phyloP scores from a whole-genome alignment of 1,140 invertebrate genomes.

The Diabrotica undecimpunctata region DNA sequence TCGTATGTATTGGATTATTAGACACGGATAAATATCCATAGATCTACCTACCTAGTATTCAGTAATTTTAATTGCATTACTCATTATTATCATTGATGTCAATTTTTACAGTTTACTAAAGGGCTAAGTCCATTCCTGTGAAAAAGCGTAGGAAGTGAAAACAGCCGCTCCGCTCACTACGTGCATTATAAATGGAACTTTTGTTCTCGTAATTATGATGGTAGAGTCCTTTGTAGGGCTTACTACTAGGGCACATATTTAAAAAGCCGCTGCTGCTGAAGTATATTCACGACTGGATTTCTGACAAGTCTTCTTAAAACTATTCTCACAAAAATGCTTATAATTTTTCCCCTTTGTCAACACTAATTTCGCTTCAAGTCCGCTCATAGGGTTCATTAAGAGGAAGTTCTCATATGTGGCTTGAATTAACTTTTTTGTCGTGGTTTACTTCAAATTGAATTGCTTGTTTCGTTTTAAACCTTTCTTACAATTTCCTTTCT shows the following conservation, averaged over 20 bases:
- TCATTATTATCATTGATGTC: too few species aligned
- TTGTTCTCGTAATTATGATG: conserved; percentile 25
- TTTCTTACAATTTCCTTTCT: too few species aligned
- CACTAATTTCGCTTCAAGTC: conserved; percentile 20
- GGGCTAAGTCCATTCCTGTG: background rate
- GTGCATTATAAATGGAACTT: conserved; percentile 25
- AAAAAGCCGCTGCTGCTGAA: conserved; percentile 15
- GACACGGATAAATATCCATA: too few species aligned
- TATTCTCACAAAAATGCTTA: conserved; percentile 20
- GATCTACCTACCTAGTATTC: too few species aligned
- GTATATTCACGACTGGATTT: conserved; percentile 18
- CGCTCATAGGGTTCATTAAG: background rate
- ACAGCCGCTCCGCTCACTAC: conserved; percentile 6
- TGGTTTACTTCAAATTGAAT: background rate
- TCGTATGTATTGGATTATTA: too few species aligned
- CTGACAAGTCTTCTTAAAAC: conserved; percentile 10
- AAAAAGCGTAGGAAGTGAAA: background rate
- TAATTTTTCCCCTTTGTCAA: conserved; percentile 21
- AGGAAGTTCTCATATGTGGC: background rate
- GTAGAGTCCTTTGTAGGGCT: conserved; percentile 17
- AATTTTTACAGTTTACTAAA: too few species aligned
- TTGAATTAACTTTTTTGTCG: conserved; percentile 1
- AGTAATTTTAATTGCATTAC: too few species aligned
- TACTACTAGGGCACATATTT: conserved; percentile 16
- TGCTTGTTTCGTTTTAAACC: too few species aligned